Evolutionary conservation across 1,140 invertebrate species (phyloP).

Genomic region (Latrodectus geometricus): DNA sequence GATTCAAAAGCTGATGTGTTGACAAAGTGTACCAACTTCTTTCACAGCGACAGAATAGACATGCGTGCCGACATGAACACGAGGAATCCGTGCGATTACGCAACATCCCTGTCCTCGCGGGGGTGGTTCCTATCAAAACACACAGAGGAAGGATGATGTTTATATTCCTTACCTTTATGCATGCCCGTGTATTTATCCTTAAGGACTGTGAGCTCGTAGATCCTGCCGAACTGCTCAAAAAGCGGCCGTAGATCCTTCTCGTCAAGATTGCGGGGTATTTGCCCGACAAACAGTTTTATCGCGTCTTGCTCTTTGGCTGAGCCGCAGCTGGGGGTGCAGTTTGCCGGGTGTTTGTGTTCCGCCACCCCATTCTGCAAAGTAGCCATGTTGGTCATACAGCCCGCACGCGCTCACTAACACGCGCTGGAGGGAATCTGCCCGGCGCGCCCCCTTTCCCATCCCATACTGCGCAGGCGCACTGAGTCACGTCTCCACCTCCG

Average conservation of each 20-base stretch:
- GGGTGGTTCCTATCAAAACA: background rate
- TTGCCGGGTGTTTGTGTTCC: constrained; percentile 32
- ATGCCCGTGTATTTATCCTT: constrained; percentile 94
- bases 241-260: constrained; percentile 89
- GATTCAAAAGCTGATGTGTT: too few species aligned
- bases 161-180: constrained; percentile 82
- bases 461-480: background rate
- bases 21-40: background rate
- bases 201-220: constrained; percentile 92
- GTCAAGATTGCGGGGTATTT: constrained; percentile 90
- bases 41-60: background rate
- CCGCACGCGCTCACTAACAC: constrained; percentile 55
- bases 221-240: constrained; percentile 93
- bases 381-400: constrained; percentile 57
- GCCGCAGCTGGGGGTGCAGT: constrained; percentile 1
- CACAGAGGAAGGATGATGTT: too few species aligned
- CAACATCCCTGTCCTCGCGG: background rate
- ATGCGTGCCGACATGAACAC: background rate
- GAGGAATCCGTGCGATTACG: constrained; percentile 62
- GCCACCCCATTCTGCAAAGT: constrained; percentile 59
- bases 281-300: constrained; percentile 91
- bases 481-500: too few species aligned
- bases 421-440: constrained; percentile 15
- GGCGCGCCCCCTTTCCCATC: constrained; percentile 19
- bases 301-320: constrained; percentile 73